phyloP scores from a whole-genome alignment of 2,113 vertebrate species.

The Nannospalax galili region DNA sequence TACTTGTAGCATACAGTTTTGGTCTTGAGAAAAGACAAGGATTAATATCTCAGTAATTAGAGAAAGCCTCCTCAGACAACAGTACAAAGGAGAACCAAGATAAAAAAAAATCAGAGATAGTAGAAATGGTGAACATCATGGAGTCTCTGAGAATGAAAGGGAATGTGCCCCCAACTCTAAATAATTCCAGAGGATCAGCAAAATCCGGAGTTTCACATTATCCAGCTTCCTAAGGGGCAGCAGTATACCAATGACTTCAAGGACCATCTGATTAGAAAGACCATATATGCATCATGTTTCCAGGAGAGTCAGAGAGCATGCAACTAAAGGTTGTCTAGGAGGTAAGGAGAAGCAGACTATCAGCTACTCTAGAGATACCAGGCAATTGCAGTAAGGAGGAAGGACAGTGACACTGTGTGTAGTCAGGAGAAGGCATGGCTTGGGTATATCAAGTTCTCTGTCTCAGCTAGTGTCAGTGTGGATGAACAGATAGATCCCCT shows the following conservation, averaged over 20 bases:
- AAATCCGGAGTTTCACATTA: not conserved
- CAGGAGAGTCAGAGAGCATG: not conserved
- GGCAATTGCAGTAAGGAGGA: not conserved
- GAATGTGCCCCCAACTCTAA: not conserved
- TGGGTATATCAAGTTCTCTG: not conserved
- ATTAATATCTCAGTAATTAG: conserved; percentile 9
- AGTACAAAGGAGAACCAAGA: not conserved
- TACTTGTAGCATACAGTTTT: conserved; percentile 14
- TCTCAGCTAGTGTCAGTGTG: not conserved
- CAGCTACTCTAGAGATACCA: not conserved
- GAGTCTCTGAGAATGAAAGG: not conserved
- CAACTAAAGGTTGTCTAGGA: not conserved
- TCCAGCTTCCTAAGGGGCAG: rapidly evolving
- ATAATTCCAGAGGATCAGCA: not conserved
- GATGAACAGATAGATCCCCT: not conserved
- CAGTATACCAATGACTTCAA: not conserved
- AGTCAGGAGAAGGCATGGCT: not conserved
- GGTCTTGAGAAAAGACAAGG: not conserved
- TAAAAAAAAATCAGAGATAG: not conserved
- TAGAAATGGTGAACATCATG: not conserved
- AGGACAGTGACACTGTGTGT: not conserved
- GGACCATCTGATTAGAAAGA: no score
- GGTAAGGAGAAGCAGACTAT: not conserved
- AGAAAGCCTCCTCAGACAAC: not conserved
- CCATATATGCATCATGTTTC: not conserved